These are phyloP conservation scores for Ptilonorhynchus violaceus DNA, from an alignment of 2,113 vertebrate species.

Conservation along the genomic window DNA sequence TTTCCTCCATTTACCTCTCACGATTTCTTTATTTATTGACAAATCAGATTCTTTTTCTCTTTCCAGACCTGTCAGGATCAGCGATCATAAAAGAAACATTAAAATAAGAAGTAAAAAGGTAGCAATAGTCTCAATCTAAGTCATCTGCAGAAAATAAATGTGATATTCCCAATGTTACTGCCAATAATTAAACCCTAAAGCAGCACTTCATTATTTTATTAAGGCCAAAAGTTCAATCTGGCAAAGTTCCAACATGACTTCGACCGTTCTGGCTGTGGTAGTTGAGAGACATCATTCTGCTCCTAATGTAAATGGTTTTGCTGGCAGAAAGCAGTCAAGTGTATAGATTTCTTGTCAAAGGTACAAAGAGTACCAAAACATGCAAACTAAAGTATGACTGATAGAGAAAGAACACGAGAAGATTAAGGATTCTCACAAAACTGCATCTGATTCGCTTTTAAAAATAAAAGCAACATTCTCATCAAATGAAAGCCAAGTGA, in stretches of 20 bases:
- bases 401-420: neutral
- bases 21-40: neutral
- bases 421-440: neutral
- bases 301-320: neutral
- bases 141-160: neutral
- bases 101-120: neutral
- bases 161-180: neutral
- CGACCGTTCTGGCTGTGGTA: neutral
- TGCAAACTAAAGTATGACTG: neutral
- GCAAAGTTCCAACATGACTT: neutral
- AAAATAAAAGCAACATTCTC: neutral
- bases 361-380: neutral
- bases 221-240: neutral
- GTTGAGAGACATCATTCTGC: neutral
- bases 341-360: conserved; percentile 12
- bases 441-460: neutral
- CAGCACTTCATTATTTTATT: neutral
- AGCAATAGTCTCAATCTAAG: neutral
- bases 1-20: neutral
- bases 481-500: neutral
- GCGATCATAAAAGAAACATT: neutral
- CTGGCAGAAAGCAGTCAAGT: neutral
- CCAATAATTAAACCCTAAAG: neutral
- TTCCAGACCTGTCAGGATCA: neutral
- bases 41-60: neutral